Evolutionary conservation across 2,797 vertebrate species (phyloP).

Genomic region (Poecilia velifera): DNA sequence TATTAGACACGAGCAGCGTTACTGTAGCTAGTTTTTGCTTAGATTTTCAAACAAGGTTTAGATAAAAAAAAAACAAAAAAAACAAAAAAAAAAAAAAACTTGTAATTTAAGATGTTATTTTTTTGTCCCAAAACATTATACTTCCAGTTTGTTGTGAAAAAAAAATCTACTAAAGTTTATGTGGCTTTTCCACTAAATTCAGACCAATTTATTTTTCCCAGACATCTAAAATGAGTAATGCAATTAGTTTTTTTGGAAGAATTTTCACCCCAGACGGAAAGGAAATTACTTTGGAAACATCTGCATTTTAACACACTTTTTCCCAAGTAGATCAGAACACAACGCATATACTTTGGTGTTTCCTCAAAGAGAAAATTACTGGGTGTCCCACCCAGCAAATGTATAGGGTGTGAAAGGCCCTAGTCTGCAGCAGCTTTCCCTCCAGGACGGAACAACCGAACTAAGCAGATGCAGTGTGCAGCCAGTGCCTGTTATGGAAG

Average conservation of each 20-base stretch:
- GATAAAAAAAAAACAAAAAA: background rate
- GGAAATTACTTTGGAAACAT: slow-evolving; percentile 31
- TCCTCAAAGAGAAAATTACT: slow-evolving; percentile 79
- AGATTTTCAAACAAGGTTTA: background rate
- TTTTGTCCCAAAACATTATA: background rate
- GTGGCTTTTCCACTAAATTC: background rate
- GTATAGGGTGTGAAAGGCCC: slow-evolving; percentile 69
- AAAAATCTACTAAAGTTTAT: background rate
- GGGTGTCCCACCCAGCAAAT: slow-evolving; percentile 61
- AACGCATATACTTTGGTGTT: slow-evolving; percentile 57
- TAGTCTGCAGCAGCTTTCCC: slow-evolving; percentile 63
- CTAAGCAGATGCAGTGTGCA: slow-evolving; percentile 63
- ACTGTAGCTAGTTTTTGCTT: background rate
- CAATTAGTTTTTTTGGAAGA: slow-evolving; percentile 14
- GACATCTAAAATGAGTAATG: slow-evolving; percentile 10
- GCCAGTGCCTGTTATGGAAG: slow-evolving; percentile 77
- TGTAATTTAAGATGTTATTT: background rate
- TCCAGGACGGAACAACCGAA: slow-evolving; percentile 68
- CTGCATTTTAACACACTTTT: slow-evolving; percentile 25
- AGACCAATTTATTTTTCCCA: slow-evolving; percentile 1
- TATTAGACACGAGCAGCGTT: background rate
- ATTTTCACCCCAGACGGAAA: slow-evolving; percentile 2
- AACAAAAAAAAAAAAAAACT: background rate
- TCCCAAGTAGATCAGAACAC: slow-evolving; percentile 38
- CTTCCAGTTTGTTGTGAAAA: background rate